Base-by-base conservation (phyloP, 2,888 invertebrate species). In the Stratiomys singularior region DNA sequence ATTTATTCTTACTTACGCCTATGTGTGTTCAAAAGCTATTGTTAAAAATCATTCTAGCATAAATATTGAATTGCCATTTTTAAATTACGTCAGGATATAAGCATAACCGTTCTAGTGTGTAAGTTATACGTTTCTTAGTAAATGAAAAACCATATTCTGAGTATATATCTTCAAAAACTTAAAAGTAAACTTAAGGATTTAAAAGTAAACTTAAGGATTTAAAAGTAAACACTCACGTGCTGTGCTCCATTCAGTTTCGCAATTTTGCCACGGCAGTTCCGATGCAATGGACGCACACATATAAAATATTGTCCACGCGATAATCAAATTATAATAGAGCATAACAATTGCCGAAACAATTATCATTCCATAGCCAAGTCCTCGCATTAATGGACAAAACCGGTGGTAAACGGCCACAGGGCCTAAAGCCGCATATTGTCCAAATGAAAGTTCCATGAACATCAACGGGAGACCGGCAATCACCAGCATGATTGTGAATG, bases 361-460 rank as follows among this genome's bases (percentile, higher is more conserved):
- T 79, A 93, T 92, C 93, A 93, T 93, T 80, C 93, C 93, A 81
- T 92, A 92, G 77, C 93, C 93, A 15, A 93, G 86, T 11, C 93
- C 93, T 80, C 91, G 91, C 83, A 95, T 92, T 9, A 95, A 89
- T 15, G 86, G 86, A 79, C 86, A 94, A 85, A 95, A 93, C 82
- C 92, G 91, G 82, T 92, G 91, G 89, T 94, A 95, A 67, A 94
- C 93, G 18, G 93, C 93, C 18, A 94, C 93, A 0, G 95, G 94
- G 11, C 93, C 93, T 76, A 93, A 85, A 3, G 92, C 93, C 30
- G 93, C 94, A 84, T 93, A 96, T 85, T 96, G 95, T 0, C 95
- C 95, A 80, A 96, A 91, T 0, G 94, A 92, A n/a, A 94, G 88
- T 85, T 95, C 95, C 92, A 94, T 93, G 83, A 94, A 94, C 90